Evolutionary conservation across 2,888 invertebrate genomes (phyloP), one percentile per base, ranked within the genome.

Genomic region (Ectemnius lituratus): DNA sequence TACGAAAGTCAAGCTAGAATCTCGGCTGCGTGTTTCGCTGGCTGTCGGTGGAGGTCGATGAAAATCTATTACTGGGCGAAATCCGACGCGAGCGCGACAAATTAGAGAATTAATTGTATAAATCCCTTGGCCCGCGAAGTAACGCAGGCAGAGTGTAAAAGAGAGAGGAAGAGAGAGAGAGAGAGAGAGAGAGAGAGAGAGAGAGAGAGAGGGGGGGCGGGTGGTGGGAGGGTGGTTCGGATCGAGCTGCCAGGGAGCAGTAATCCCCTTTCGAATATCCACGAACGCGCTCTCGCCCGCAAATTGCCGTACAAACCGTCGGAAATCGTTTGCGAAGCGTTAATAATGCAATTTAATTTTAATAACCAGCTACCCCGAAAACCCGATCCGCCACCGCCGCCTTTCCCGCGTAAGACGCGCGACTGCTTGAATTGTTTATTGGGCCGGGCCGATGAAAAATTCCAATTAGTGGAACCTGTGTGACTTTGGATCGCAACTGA

Each of bases 51-150:
- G 6, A 37, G 37, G 76, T 83, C 82, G 81, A 84, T 81, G 85
- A 82, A 85, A 84, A 86, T 83, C 86, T 84, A 84, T 87, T 86
- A 84, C 80, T 83, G 8, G 75, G 84, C 85, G 81, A 86, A 87
- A 88, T 88, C 84, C 85, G 84, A 86, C 88, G 79, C 80, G 83
- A 82, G 82, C 82, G 83, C 85, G 85, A 88, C 86, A 87, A 88
- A 88, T 87, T 84, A 86, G 83, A 84, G 85, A 87, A 88, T 88
- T 88, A 86, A 88, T 88, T 88, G 89, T 86, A 85, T 85, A 87
- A 87, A 87, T 86, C 84, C 79, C 79, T 79, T 80, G 84, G 86
- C 83, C 79, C 83, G 84, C 82, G 84, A 82, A 82, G 79, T 72
- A 69, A 62, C 49, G 70, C 67, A 67, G 70, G 70, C 46, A 64